phyloP scores from a whole-genome alignment of 2,797 vertebrate species.

The Sebastes iracundus region DNA sequence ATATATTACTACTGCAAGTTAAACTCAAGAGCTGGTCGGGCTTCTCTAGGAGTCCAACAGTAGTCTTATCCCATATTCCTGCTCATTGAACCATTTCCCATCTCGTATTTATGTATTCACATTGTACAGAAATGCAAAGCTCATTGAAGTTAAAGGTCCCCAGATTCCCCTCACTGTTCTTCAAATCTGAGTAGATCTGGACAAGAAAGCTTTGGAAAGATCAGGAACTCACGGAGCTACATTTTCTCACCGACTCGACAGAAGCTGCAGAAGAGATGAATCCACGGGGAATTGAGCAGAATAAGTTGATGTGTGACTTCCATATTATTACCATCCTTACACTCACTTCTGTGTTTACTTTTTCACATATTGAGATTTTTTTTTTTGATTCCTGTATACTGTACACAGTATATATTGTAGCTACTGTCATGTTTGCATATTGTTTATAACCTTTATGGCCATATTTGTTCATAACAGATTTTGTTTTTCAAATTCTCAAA shows the following conservation, averaged over 20 bases:
- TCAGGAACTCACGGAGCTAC: constrained; percentile 21
- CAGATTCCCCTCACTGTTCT: constrained; percentile 17
- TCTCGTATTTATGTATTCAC: constrained; percentile 25
- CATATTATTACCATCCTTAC: constrained; percentile 1
- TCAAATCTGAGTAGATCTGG: constrained; percentile 27
- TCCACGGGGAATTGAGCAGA: constrained; percentile 13
- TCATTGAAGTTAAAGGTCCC: constrained; percentile 30
- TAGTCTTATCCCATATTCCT: neutral
- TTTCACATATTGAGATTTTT: neutral
- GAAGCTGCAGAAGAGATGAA: constrained; percentile 20
- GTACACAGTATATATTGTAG: neutral
- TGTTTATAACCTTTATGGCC: neutral
- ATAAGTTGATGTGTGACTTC: constrained; percentile 30
- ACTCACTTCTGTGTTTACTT: constrained; percentile 17
- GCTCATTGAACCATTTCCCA: constrained; percentile 8
- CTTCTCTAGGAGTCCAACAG: neutral
- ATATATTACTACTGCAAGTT: constrained; percentile 8
- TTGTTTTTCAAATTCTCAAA: constrained; percentile 12
- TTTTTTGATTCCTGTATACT: neutral
- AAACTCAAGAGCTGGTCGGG: neutral
- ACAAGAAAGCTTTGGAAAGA: constrained; percentile 37
- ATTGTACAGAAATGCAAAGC: constrained; percentile 34
- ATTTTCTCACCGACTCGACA: constrained; percentile 10
- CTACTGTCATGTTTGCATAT: neutral
- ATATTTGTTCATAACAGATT: constrained; percentile 2